Conservation (phyloP, 2,888 invertebrate genomes). For the Machimus atricapillus region DNA sequence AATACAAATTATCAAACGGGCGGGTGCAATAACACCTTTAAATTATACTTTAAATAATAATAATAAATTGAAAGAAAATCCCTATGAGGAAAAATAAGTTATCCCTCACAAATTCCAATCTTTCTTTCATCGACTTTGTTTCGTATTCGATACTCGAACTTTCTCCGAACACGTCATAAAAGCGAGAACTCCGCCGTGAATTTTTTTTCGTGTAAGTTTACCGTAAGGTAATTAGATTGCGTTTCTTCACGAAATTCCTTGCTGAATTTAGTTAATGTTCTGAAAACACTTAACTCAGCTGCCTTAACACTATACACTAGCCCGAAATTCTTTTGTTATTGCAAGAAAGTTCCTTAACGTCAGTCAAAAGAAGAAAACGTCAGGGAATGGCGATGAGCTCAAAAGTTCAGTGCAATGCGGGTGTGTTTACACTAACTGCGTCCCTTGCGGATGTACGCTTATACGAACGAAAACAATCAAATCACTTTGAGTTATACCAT, state of each 20-base stretch:
- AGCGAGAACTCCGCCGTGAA: background rate
- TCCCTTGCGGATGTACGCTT: background rate
- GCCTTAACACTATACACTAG: background rate
- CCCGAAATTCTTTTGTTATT: background rate
- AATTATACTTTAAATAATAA: background rate
- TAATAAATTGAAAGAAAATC: background rate
- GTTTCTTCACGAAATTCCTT: background rate
- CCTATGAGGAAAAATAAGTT: background rate
- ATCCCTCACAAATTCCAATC: background rate
- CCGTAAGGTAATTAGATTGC: background rate
- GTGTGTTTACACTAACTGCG: background rate
- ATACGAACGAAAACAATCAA: background rate
- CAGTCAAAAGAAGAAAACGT: background rate
- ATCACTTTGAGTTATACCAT: background rate
- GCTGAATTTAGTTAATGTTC: background rate
- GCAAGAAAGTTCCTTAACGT: background rate
- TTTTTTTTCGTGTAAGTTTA: background rate
- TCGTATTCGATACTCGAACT: constrained; percentile 30
- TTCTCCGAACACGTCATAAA: constrained; percentile 30
- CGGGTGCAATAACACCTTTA: background rate
- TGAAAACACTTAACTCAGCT: background rate
- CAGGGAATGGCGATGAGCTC: background rate
- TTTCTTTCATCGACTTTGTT: background rate
- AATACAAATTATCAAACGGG: background rate
- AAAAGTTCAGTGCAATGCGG: background rate